phyloP scores from a whole-genome alignment of 2,888 invertebrate genomes.

The Eutolmus rufibarbis region DNA sequence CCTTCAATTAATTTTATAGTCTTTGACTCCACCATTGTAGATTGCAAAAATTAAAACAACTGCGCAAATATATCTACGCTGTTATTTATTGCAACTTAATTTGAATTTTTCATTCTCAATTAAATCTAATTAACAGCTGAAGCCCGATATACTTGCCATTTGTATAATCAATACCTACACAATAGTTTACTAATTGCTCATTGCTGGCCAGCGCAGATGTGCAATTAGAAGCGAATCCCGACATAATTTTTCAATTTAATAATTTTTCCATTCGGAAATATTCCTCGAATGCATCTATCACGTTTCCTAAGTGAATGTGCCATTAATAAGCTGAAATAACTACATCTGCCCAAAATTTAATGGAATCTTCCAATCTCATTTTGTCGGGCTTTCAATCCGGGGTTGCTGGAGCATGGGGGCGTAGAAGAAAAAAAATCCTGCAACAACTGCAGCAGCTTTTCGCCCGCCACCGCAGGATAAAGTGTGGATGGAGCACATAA shows the following conservation, averaged over 20 bases:
- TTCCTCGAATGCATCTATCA: not conserved
- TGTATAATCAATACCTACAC: not conserved
- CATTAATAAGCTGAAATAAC: constrained; percentile 9
- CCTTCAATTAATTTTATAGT: not conserved
- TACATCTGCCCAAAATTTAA: constrained; percentile 12
- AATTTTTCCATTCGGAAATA: not conserved
- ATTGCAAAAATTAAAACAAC: not conserved
- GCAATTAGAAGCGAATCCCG: not conserved
- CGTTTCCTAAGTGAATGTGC: not conserved
- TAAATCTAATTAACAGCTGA: not conserved
- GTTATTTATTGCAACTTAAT: not conserved
- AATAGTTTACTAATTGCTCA: not conserved
- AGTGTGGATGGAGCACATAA: not conserved
- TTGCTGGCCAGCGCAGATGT: not conserved
- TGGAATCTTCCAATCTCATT: constrained; percentile 3
- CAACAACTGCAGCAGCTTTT: not conserved
- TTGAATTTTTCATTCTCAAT: not conserved
- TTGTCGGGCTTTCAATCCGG: not conserved
- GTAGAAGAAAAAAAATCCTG: not conserved
- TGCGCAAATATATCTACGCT: not conserved
- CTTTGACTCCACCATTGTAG: not conserved
- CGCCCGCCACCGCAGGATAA: not conserved
- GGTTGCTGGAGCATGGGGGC: not conserved
- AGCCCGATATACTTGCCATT: not conserved
- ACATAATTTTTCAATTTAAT: not conserved